Conservation (phyloP, 2,797 vertebrate genomes). For the Coreius guichenoti region DNA sequence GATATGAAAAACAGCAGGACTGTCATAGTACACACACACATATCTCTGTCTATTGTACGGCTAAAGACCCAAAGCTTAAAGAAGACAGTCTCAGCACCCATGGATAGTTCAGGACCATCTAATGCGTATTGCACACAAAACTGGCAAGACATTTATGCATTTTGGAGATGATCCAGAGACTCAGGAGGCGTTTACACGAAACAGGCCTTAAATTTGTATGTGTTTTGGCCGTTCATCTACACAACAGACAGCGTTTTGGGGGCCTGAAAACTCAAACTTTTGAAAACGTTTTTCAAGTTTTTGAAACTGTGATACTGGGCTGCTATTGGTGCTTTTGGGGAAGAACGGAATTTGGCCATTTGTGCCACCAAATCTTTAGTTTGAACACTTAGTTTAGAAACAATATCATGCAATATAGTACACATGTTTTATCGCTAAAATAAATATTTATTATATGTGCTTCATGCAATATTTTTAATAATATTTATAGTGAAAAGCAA, state of each 20-base stretch:
- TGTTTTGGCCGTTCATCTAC: background rate
- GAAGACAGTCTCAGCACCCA: background rate
- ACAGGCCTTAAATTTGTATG: background rate
- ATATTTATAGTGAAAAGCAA: background rate
- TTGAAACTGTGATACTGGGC: no score
- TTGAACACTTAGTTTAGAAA: background rate
- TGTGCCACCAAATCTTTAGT: background rate
- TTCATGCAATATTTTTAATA: background rate
- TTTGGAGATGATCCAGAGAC: background rate
- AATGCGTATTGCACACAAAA: background rate
- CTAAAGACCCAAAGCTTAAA: constrained; percentile 15
- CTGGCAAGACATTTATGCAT: background rate
- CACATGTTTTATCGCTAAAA: background rate
- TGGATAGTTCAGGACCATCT: background rate
- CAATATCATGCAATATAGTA: background rate
- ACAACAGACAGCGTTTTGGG: background rate
- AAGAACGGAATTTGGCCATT: background rate
- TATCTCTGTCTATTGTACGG: background rate
- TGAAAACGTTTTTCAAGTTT: no score
- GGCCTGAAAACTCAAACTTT: no score
- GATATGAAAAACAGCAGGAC: constrained; percentile 30
- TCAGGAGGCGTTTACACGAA: no score
- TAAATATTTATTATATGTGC: background rate
- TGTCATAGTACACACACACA: background rate
- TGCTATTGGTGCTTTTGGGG: background rate